Percentiles rank a stretch among this genome's conserved stretches.
phyloP scores from a whole-genome alignment of 2,797 vertebrate genomes.

The Loris lydekkerianus region DNA sequence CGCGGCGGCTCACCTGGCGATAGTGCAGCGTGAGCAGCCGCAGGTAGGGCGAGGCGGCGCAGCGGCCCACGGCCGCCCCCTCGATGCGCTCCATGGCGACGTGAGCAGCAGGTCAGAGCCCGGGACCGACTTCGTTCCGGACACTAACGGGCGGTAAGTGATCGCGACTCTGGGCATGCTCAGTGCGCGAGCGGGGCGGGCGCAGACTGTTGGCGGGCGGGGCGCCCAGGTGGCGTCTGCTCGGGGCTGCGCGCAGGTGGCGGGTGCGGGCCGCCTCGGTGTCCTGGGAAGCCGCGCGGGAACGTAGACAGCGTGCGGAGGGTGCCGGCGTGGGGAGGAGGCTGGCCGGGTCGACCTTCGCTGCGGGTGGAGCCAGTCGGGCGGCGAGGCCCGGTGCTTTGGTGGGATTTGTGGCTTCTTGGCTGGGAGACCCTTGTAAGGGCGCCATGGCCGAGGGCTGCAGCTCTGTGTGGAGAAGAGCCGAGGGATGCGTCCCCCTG shows the following conservation, averaged over 20 bases:
- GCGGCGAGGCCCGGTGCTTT: too few relatives aligned
- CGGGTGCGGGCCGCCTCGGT: not conserved
- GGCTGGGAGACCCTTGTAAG: too few relatives aligned
- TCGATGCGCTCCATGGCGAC: slow-evolving; percentile 78
- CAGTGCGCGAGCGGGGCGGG: not conserved
- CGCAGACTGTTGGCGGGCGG: not conserved
- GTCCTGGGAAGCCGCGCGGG: not conserved
- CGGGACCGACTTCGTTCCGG: fast-evolving
- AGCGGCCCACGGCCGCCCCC: slow-evolving; percentile 65
- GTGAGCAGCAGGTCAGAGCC: not conserved
- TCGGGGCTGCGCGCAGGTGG: not conserved
- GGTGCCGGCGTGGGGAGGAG: slow-evolving; percentile 60
- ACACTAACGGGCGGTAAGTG: not conserved
- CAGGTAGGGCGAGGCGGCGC: slow-evolving; percentile 70
- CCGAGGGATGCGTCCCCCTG: not conserved
- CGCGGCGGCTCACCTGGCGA: slow-evolving; percentile 78
- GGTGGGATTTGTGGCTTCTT: not conserved
- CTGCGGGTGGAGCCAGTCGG: not conserved
- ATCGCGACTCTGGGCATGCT: slow-evolving; percentile 66
- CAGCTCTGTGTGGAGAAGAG: not conserved
- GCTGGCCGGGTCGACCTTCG: slow-evolving; percentile 63
- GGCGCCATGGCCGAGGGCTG: not conserved
- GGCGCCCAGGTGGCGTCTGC: not conserved
- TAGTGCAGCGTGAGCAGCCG: slow-evolving; percentile 72
- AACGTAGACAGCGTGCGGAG: not conserved